Evolutionary conservation across 2,888 invertebrate genomes (phyloP).

Genomic region (Hesperia comma): DNA sequence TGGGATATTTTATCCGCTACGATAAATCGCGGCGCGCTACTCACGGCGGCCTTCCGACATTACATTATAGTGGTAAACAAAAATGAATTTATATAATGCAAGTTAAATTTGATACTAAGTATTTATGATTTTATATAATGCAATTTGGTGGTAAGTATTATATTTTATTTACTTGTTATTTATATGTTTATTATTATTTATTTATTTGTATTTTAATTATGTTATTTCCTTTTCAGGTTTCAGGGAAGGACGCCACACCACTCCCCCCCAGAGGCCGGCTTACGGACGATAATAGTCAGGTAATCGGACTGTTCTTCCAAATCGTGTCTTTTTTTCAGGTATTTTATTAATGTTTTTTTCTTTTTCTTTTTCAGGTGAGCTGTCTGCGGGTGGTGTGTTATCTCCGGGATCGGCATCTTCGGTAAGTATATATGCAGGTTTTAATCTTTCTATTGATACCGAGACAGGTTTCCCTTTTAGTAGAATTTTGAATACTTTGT

Average conservation of each 20-base stretch:
- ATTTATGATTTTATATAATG: too few relatives aligned
- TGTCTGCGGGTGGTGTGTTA: background rate
- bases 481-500: slow-evolving; percentile 44
- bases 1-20: too few relatives aligned
- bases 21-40: too few relatives aligned
- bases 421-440: slow-evolving; percentile 43
- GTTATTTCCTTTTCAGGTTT: too few relatives aligned
- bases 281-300: slow-evolving; percentile 1
- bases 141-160: too few relatives aligned
- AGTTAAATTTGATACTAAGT: too few relatives aligned
- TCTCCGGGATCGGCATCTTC: background rate
- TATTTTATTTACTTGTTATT: too few relatives aligned
- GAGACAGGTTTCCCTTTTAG: slow-evolving; percentile 42
- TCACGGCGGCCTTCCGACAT: too few relatives aligned
- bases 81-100: too few relatives aligned
- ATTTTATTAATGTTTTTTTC: background rate
- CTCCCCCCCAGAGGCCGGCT: background rate
- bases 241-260: background rate
- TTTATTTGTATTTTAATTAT: too few relatives aligned
- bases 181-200: too few relatives aligned
- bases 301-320: background rate
- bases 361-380: slow-evolving; percentile 1
- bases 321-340: background rate
- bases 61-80: too few relatives aligned
- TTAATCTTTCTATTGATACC: slow-evolving; percentile 45